These are phyloP conservation scores for Saguinus midas DNA, from an alignment of 2,113 vertebrate species.

Conservation along the genomic window DNA sequence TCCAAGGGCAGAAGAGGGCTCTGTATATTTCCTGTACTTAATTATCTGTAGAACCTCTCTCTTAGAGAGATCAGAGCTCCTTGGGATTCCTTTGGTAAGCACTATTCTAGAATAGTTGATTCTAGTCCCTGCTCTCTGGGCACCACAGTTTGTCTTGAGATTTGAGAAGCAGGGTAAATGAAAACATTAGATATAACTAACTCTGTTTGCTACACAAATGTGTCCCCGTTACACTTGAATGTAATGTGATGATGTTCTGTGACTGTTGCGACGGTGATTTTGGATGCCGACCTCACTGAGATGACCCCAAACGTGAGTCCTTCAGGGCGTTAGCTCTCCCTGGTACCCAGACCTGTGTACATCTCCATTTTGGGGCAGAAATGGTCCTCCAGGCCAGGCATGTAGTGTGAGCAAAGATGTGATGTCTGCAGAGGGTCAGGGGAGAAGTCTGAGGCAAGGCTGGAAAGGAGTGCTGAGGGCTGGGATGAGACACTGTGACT, in stretches of 20 bases:
- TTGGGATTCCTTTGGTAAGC: neutral
- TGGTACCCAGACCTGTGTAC: neutral
- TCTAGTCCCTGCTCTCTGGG: neutral
- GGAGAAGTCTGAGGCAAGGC: neutral
- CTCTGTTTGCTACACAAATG: neutral
- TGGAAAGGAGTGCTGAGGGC: neutral
- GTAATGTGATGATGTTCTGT: neutral
- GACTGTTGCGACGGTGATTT: no score
- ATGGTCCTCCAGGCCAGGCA: neutral
- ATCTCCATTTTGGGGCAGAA: neutral
- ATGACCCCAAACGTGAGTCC: neutral
- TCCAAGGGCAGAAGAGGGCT: neutral
- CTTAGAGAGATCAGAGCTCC: neutral
- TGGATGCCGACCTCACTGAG: no score
- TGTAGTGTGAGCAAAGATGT: neutral
- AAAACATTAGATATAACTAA: neutral
- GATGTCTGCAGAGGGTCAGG: neutral
- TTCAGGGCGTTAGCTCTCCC: neutral
- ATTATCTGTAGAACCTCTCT: neutral
- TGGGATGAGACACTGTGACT: neutral
- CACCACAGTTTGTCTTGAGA: neutral
- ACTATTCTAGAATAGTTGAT: neutral
- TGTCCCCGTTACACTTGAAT: neutral
- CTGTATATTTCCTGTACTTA: neutral
- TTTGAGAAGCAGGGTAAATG: conserved; percentile 5